Base-by-base conservation (phyloP, 2,888 invertebrate species). In the Hyposoter dolosus region DNA sequence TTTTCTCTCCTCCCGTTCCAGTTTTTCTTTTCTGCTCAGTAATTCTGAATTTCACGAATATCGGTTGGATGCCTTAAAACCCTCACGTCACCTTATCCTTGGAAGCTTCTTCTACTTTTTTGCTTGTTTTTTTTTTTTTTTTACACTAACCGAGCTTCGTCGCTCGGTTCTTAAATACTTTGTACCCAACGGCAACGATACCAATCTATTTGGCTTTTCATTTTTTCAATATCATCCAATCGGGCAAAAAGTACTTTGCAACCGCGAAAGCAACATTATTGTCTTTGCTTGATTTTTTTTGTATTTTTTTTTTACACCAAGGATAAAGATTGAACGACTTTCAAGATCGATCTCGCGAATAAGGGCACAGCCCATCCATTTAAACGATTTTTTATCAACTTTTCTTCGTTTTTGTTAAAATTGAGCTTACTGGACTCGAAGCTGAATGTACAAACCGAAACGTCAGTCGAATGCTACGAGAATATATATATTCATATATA, bases 401-500 rank as follows among this genome's bases (percentile, higher is more conserved):
- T 17, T 9, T 28, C 0, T n/a, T 47, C 9, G 35, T 23, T 32
- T 71, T 32, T 71, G 12, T 28, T n/a, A 32, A n/a, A 78, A 66
- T 15, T 12, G 60, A 82, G 56, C 28, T 60, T 47, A 74, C 84
- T 23, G 69, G 87, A 88, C 90, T 92, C 92, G 92, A 92, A 93
- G 91, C 93, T 92, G 93, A 94, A 92, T 94, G 93, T 91, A 93
- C 93, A 91, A 90, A 91, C 92, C 92, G 92, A 93, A 94, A 90
- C 93, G 90, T 90, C 90, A 90, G 92, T 92, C 91, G 91, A 93
- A 88, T 91, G 90, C 93, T 93, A 93, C 93, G 91, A 90, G 88
- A 91, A 89, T 91, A 90, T 90, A 89, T 60, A 60, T 56, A 56
- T 23, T 40, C 40, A 40, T 40, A 40, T 40, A 40, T 40, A 89